Evolutionary conservation across 2,797 vertebrate species (phyloP).

Genomic region (Sparidentex hasta): DNA sequence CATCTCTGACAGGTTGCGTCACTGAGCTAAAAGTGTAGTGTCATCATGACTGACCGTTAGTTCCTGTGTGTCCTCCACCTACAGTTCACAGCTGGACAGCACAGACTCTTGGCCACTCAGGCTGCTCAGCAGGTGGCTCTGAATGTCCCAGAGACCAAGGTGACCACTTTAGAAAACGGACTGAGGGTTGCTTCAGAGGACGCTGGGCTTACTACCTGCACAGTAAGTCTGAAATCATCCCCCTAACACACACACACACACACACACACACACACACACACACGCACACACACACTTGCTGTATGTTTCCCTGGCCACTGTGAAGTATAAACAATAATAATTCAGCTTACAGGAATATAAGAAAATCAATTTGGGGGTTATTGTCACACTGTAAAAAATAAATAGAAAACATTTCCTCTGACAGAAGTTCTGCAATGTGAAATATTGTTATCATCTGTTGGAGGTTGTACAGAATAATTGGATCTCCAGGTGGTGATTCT

Average conservation of each 20-base stretch:
- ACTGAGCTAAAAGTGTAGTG: neutral
- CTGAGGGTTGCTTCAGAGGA: conserved; percentile 97
- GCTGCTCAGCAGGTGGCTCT: conserved; percentile 88
- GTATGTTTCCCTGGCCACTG: neutral
- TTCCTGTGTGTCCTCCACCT: conserved; percentile 1
- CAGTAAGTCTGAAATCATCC: conserved; percentile 81
- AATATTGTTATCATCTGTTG: no score
- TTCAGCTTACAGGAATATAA: neutral
- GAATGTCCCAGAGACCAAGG: conserved; percentile 95
- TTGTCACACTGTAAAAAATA: neutral
- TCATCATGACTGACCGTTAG: conserved; percentile 36
- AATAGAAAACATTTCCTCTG: no score
- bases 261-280: no score
- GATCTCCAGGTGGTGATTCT: no score
- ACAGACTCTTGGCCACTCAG: conserved; percentile 82
- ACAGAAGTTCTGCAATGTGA: no score
- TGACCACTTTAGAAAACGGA: conserved; percentile 92
- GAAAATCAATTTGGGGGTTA: no score
- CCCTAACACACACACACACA: neutral
- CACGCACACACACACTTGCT: neutral
- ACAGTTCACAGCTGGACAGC: conserved; percentile 77
- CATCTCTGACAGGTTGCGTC: neutral
- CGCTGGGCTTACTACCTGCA: conserved; percentile 94
- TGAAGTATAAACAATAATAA: neutral
- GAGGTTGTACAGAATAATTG: no score